These are phyloP conservation scores for Idaea biselata DNA, from an alignment of 2,888 invertebrate species.

Conservation along the genomic window DNA sequence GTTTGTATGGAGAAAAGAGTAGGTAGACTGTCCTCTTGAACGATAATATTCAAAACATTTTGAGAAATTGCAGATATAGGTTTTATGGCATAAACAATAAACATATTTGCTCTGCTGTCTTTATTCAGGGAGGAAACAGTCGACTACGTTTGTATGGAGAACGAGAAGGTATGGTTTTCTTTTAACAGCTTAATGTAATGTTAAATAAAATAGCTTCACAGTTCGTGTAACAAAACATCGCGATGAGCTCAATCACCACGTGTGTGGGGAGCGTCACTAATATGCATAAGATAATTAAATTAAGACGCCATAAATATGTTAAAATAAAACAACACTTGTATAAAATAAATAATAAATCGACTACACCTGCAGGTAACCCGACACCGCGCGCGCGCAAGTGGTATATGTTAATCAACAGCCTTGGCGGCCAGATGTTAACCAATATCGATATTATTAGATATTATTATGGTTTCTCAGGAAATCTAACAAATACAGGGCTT, in stretches of 20 bases:
- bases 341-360: slow-evolving; percentile 35
- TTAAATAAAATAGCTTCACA: not conserved
- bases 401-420: slow-evolving; percentile 30
- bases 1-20: no score
- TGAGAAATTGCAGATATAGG: no score
- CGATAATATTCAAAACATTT: no score
- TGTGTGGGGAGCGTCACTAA: not conserved
- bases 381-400: slow-evolving; percentile 33
- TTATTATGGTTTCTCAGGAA: not conserved
- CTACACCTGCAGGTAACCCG: slow-evolving; percentile 53
- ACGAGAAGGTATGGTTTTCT: no score
- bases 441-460: slow-evolving; percentile 15
- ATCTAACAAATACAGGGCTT: not conserved
- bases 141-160: no score
- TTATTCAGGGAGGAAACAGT: no score
- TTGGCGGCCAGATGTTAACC: slow-evolving; percentile 41
- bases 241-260: not conserved
- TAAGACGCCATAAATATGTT: not conserved
- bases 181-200: not conserved
- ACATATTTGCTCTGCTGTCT: no score
- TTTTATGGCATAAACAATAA: no score
- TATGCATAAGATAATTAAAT: slow-evolving; percentile 6
- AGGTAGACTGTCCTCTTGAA: no score
- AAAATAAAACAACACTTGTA: no score
- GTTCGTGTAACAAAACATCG: not conserved